Percentiles rank a stretch among this genome's conserved stretches.
Evolutionary conservation across 2,797 vertebrate species (phyloP).

Genomic region (Glossophaga mutica): DNA sequence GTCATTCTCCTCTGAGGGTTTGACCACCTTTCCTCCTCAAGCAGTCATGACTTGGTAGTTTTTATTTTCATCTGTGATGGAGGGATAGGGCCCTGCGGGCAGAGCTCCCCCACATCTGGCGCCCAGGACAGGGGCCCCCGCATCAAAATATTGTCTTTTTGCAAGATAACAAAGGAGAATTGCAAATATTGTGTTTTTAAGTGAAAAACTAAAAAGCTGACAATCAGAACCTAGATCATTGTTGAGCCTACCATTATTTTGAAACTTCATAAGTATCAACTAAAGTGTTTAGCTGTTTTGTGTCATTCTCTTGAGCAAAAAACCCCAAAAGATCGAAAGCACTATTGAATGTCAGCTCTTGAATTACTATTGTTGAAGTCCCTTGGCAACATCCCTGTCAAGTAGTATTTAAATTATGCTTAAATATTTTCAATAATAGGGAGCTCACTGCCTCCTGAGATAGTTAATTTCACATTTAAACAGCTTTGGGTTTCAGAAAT

Average conservation of each 20-base stretch:
- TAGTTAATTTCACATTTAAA: background rate
- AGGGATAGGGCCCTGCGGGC: too few species aligned
- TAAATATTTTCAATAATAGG: background rate
- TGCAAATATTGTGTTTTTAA: background rate
- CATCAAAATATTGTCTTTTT: background rate
- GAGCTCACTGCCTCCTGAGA: background rate
- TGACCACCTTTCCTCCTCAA: too few species aligned
- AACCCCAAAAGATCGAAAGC: background rate
- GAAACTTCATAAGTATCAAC: background rate
- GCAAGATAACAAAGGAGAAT: background rate
- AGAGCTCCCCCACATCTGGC: too few species aligned
- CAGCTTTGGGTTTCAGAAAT: conserved; percentile 6
- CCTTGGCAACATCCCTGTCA: background rate
- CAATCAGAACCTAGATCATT: background rate
- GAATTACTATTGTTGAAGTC: background rate
- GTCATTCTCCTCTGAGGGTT: too few species aligned
- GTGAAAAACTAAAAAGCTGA: background rate
- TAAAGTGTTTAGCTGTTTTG: background rate
- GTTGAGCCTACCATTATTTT: background rate
- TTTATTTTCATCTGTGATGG: too few species aligned
- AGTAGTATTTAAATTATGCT: background rate
- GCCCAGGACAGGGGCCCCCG: too few species aligned
- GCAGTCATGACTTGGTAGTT: too few species aligned
- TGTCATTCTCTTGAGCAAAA: background rate
- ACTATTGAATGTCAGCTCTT: background rate